Evolutionary conservation across 37 sponge, comb jelly and placozoan species (phyloP), one percentile per base, ranked within the genome.

Genomic region (Dysidea cf. avara): DNA sequence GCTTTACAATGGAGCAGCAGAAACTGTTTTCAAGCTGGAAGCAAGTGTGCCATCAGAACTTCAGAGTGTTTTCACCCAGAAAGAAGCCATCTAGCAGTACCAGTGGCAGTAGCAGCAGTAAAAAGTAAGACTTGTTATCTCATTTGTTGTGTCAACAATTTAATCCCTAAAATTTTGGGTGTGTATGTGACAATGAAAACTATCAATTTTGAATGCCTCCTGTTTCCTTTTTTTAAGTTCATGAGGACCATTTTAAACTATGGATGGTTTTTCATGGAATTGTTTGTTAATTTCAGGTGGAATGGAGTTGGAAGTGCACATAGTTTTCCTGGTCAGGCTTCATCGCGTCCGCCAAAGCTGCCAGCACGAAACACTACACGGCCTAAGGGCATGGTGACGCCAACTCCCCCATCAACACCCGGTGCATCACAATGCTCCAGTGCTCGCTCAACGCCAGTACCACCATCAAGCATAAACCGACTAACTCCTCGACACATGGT

Each of bases 11-110:
- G 47, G 74, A 79, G 32, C 92, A 91, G 58, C 75, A 62, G 54
- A 87, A 81, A 32, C 48, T 81, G 38, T 86, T 95, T 28, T 73
- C 66, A 46, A 81, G 81, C 11, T 90, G 91, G 92, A 86, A 83
- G 73, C 79, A 76, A 46, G 78, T 83, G 49, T 87, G 88, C 43
- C 79, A 86, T 26, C 83, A 83, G 47, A 69, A 66, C 1, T 80
- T 89, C 7, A 25, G 66, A 17, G 71, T 89, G 18, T 20, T 83
- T 36, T 78, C 72, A 28, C 83, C 89, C 16, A 57, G 46, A 9
- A 43, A 62, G 54, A 79, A 79, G 51, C 7, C 68, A 0, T 56
- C 54, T 7, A 64, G 69, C 21, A 69, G 74, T n/a, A 74, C 60
- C 43, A 65, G 70, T 43, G 89, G 82, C 54, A 77, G 87, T 48